Evolutionary conservation across 2,797 vertebrate species (phyloP).

Genomic region (Arremon brunneinucha): DNA sequence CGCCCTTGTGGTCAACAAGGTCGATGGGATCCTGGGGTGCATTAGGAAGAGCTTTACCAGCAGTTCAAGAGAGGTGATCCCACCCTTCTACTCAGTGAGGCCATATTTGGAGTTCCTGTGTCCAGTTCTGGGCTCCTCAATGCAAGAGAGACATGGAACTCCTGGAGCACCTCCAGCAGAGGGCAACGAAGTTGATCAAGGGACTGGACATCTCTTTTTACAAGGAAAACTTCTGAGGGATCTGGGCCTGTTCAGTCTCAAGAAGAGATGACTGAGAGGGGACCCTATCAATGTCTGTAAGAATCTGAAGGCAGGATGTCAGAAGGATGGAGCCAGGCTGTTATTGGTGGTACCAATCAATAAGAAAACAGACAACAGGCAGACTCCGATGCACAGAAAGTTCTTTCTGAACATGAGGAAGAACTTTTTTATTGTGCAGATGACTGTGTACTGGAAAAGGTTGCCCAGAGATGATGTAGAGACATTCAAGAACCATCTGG

Average conservation of each 20-base stretch:
- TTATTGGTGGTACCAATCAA: not conserved
- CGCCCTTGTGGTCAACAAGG: not conserved
- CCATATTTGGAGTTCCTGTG: not conserved
- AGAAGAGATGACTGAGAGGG: not conserved
- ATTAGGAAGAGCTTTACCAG: not conserved
- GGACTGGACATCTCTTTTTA: not conserved
- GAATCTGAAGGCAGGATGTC: not conserved
- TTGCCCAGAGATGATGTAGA: not conserved
- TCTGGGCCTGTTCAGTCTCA: not conserved
- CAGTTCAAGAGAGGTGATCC: not conserved
- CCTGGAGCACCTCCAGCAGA: not conserved
- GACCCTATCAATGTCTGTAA: too few relatives aligned
- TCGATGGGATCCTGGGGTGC: too few relatives aligned
- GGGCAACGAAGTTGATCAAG: not conserved
- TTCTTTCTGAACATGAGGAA: accelerated
- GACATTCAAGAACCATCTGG: not conserved
- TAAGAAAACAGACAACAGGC: not conserved
- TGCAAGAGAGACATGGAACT: not conserved
- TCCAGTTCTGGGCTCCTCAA: not conserved
- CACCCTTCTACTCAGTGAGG: not conserved
- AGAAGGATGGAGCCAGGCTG: not conserved
- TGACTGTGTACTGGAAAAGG: not conserved
- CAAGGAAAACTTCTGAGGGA: not conserved
- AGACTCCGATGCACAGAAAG: not conserved
- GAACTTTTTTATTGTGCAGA: not conserved